These are phyloP conservation scores for Xestia sexstrigata DNA, from an alignment of 2,888 invertebrate genomes.

Conservation along the genomic window DNA sequence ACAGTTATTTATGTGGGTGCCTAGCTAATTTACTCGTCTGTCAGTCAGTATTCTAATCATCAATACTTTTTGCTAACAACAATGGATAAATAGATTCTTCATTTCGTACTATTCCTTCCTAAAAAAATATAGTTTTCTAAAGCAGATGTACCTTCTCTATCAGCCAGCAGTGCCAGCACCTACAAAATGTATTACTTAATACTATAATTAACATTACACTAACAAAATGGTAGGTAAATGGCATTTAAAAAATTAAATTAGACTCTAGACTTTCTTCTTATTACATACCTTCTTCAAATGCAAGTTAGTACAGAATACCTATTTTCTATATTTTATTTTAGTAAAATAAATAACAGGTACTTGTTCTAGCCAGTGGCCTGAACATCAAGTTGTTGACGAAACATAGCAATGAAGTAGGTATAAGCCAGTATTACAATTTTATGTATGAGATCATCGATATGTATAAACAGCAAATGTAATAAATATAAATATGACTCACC, in stretches of 20 bases:
- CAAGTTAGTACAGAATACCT: not conserved
- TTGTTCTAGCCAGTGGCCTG: not conserved
- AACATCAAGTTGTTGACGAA: conserved; percentile 53
- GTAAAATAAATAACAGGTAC: conserved; percentile 20
- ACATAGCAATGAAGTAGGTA: conserved; percentile 72
- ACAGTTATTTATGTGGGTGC: not conserved
- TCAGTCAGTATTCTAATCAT: too few species aligned
- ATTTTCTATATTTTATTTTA: not conserved
- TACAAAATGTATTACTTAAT: not conserved
- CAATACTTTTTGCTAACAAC: not conserved
- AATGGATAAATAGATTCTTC: not conserved
- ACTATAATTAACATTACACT: not conserved
- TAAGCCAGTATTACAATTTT: conserved; percentile 73
- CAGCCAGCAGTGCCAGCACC: not conserved
- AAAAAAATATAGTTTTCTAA: not conserved
- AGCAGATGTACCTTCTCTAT: not conserved
- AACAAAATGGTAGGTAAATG: not conserved
- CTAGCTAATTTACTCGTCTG: not conserved
- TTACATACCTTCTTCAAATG: not conserved
- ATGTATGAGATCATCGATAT: conserved; percentile 89
- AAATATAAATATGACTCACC: conserved; percentile 91
- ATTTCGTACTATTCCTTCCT: not conserved
- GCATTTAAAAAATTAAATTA: not conserved
- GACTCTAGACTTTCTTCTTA: not conserved
- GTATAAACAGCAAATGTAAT: conserved; percentile 87